phyloP scores from a whole-genome alignment of 2,113 vertebrate species.

The Lasiurus borealis region DNA sequence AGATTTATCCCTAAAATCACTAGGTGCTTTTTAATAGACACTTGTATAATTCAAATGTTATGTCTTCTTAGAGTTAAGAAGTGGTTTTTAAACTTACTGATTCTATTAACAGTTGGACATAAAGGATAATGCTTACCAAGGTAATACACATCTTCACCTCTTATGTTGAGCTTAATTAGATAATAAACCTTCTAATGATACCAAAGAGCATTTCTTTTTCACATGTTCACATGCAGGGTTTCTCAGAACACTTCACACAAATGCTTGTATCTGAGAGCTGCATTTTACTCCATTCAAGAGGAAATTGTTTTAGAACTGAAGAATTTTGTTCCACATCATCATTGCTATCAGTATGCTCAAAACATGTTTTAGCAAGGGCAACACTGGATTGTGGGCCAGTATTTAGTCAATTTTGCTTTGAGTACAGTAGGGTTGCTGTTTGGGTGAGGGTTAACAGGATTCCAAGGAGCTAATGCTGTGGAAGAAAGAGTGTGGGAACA shows the following conservation, averaged over 20 bases:
- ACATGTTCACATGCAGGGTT: not conserved
- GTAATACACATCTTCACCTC: not conserved
- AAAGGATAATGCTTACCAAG: constrained; percentile 16
- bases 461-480: not conserved
- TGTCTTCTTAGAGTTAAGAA: not conserved
- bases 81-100: not conserved
- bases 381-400: not conserved
- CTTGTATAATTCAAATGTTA: not conserved
- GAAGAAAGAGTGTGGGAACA: not conserved
- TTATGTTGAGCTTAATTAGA: not conserved
- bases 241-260: not conserved
- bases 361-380: not conserved
- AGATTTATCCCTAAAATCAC: not conserved
- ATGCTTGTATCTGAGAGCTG: not conserved
- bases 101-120: not conserved
- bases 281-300: not conserved
- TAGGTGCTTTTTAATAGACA: not conserved
- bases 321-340: not conserved
- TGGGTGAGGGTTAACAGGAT: not conserved
- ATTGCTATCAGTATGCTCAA: not conserved
- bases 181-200: not conserved
- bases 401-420: constrained; percentile 6
- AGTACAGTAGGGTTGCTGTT: not conserved
- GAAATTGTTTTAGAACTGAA: not conserved
- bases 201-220: not conserved